Evolutionary conservation across 2,113 vertebrate genomes (phyloP).

Genomic region (Calyptommatus sinebrachiatus): DNA sequence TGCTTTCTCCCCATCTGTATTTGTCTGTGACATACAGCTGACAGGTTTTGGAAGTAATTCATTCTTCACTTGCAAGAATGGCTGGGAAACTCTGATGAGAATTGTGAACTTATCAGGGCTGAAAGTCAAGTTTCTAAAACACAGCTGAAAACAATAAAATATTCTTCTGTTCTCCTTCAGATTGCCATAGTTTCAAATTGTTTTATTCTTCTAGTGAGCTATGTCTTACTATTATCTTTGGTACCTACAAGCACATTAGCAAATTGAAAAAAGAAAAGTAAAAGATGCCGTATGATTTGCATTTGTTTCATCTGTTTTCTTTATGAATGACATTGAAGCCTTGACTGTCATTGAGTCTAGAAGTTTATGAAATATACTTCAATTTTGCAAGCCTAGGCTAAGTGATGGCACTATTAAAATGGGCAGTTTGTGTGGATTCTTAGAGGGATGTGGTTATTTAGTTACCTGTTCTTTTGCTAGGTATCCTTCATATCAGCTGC

Average conservation of each 20-base stretch:
- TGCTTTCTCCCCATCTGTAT: neutral
- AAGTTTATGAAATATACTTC: constrained; percentile 48
- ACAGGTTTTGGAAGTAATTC: constrained; percentile 12
- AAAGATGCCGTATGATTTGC: constrained; percentile 28
- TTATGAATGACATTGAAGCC: constrained; percentile 32
- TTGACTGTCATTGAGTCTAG: constrained; percentile 46
- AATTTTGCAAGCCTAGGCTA: constrained; percentile 32
- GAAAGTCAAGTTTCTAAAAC: constrained; percentile 24
- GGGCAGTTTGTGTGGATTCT: constrained; percentile 36
- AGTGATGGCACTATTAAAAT: constrained; percentile 51
- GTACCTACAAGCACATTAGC: constrained; percentile 28
- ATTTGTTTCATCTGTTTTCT: constrained; percentile 41
- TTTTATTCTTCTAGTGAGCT: constrained; percentile 10
- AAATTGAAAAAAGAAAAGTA: neutral
- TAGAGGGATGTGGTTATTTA: constrained; percentile 42
- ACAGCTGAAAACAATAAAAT: constrained; percentile 22
- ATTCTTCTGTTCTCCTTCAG: neutral
- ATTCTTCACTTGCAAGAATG: neutral
- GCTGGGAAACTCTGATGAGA: constrained; percentile 31
- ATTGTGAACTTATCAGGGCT: constrained; percentile 8
- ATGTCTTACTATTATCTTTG: constrained; percentile 31
- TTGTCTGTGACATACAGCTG: neutral
- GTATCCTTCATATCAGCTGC: constrained; percentile 38
- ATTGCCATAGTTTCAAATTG: constrained; percentile 11
- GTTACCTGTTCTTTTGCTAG: constrained; percentile 12